These are phyloP conservation scores for Meta bourneti DNA, from an alignment of 2,888 invertebrate species.

Conservation along the genomic window DNA sequence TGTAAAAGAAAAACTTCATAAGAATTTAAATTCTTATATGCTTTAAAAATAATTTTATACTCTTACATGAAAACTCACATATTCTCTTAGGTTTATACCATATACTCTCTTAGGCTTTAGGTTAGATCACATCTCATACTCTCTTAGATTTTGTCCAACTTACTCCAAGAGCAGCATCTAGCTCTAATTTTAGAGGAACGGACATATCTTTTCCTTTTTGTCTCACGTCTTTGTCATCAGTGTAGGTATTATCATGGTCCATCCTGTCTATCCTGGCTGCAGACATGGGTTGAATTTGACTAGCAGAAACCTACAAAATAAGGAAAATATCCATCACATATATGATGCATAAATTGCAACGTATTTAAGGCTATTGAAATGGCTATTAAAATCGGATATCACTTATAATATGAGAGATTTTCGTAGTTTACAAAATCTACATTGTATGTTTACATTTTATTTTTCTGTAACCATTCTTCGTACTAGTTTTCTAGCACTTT, in stretches of 20 bases:
- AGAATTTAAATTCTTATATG: too few relatives aligned
- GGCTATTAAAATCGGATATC: background rate
- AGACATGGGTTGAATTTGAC: slow-evolving; percentile 57
- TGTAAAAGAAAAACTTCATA: too few relatives aligned
- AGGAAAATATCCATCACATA: background rate
- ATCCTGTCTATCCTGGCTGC: slow-evolving; percentile 71
- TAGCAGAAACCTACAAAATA: slow-evolving; percentile 32
- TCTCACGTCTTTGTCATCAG: slow-evolving; percentile 34
- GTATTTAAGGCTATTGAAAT: background rate
- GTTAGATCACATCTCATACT: too few relatives aligned
- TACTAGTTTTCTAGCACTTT: background rate
- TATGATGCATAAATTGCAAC: background rate
- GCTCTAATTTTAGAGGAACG: slow-evolving; percentile 64
- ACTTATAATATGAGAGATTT: background rate
- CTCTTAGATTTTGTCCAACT: background rate
- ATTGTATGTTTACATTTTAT: background rate
- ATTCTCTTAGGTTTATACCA: too few relatives aligned
- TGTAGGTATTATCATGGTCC: slow-evolving; percentile 62
- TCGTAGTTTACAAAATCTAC: background rate
- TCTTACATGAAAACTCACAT: too few relatives aligned
- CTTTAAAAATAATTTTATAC: too few relatives aligned
- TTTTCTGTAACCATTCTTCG: too few relatives aligned
- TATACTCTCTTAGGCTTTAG: too few relatives aligned
- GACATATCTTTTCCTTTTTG: slow-evolving; percentile 40
- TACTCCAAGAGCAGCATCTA: slow-evolving; percentile 70